These are phyloP conservation scores for Drosophila buzzatii DNA, from an alignment of 2,888 invertebrate genomes.

Conservation along the genomic window DNA sequence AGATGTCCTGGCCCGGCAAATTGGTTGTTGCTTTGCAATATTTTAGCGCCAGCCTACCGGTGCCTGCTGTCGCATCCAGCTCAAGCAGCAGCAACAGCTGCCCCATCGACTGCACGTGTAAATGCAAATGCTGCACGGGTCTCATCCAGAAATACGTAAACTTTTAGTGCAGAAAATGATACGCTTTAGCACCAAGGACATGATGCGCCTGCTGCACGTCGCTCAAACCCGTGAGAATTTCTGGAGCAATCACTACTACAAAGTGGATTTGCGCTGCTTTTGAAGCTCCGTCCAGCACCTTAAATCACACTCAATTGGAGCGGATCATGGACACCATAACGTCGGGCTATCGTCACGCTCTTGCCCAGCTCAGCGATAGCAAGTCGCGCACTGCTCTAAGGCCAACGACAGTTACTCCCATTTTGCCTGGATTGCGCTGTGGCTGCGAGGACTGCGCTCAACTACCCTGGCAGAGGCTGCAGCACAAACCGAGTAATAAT, in stretches of 20 bases:
- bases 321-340: slow-evolving; percentile 47
- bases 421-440: slow-evolving; percentile 32
- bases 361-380: not conserved
- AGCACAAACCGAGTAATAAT: slow-evolving; percentile 36
- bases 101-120: slow-evolving; percentile 22
- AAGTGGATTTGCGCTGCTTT: slow-evolving; percentile 33
- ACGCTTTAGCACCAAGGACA: slow-evolving; percentile 40
- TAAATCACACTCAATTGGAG: slow-evolving; percentile 14
- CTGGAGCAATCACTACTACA: slow-evolving; percentile 49
- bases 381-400: slow-evolving; percentile 26
- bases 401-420: slow-evolving; percentile 12
- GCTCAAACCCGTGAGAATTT: slow-evolving; percentile 50
- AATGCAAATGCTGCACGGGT: slow-evolving; percentile 49
- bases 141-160: slow-evolving; percentile 38
- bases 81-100: slow-evolving; percentile 8
- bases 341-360: slow-evolving; percentile 40
- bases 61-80: not conserved
- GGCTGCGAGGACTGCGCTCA: slow-evolving; percentile 24
- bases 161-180: slow-evolving; percentile 54
- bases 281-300: too few species aligned
- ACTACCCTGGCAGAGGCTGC: slow-evolving; percentile 41
- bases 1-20: slow-evolving; percentile 52
- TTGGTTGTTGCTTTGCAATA: slow-evolving; percentile 33
- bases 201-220: slow-evolving; percentile 33
- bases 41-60: slow-evolving; percentile 25